Percentiles rank a stretch among this genome's conserved stretches.
Conservation (phyloP, 2,797 vertebrate species). For the Nyctibius grandis region DNA sequence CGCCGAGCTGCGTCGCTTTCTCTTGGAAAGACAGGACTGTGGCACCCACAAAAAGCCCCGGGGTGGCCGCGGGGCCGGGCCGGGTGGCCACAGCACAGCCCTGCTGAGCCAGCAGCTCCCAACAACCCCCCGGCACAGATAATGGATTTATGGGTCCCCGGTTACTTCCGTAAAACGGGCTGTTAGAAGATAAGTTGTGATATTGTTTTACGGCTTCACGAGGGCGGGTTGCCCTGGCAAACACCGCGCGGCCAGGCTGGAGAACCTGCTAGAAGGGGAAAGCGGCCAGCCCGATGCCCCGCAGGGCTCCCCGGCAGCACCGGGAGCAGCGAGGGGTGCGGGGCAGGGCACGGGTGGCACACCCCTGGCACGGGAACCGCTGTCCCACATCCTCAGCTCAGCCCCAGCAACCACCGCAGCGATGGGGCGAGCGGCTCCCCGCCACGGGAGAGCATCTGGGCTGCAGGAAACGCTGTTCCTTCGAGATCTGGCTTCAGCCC, state of each 20-base stretch:
- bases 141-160: slow-evolving; percentile 1
- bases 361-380: too few species aligned
- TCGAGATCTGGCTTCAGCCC: background rate
- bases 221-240: background rate
- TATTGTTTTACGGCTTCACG: background rate
- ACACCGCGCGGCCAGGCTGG: accelerated
- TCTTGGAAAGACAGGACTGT: accelerated
- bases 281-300: accelerated
- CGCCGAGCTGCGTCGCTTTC: too few species aligned
- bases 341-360: accelerated
- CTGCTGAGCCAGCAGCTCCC: background rate
- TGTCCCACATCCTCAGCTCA: background rate
- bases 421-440: background rate
- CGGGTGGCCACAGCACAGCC: background rate
- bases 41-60: too few species aligned
- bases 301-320: accelerated
- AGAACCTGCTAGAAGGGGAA: background rate
- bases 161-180: accelerated
- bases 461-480: background rate
- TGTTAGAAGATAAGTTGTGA: background rate
- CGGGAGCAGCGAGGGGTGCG: background rate
- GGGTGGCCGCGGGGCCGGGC: too few species aligned
- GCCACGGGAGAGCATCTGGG: background rate
- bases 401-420: accelerated
- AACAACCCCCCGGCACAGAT: background rate